A percentile compares a stretch with the other conserved stretches of the same genome.
phyloP scores from a whole-genome alignment of 2,888 invertebrate species.

The Drosophila prostipennis region DNA sequence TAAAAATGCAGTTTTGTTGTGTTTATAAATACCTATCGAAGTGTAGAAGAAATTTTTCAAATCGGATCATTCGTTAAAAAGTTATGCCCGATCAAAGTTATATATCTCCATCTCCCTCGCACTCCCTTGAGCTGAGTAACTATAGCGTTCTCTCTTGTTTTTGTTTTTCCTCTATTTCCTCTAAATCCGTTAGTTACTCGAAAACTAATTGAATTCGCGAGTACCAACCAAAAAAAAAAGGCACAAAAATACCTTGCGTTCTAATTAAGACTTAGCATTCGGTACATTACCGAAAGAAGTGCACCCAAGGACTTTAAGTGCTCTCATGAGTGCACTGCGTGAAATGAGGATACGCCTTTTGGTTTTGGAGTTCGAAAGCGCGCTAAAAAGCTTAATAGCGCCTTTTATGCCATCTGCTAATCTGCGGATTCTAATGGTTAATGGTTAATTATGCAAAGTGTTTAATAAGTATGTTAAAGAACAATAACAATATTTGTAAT shows the following conservation, averaged over 20 bases:
- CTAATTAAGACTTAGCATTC: slow-evolving; percentile 23
- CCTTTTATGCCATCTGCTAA: not conserved
- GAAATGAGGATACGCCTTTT: slow-evolving; percentile 22
- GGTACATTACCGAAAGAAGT: slow-evolving; percentile 26
- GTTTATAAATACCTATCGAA: too few species aligned
- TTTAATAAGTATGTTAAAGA: not conserved
- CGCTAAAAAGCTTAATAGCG: not conserved
- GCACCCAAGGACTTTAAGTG: slow-evolving; percentile 17
- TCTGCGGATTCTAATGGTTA: not conserved
- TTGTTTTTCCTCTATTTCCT: too few species aligned
- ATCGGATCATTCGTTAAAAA: too few species aligned
- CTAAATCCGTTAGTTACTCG: not conserved
- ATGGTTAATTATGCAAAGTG: not conserved
- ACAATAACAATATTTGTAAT: too few species aligned
- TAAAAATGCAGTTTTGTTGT: too few species aligned
- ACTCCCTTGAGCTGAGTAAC: too few species aligned
- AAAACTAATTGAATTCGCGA: slow-evolving; percentile 2
- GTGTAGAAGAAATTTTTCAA: too few species aligned
- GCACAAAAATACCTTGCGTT: slow-evolving; percentile 19
- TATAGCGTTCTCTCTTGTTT: too few species aligned
- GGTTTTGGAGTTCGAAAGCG: slow-evolving; percentile 17
- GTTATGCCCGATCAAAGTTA: too few species aligned
- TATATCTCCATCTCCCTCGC: too few species aligned
- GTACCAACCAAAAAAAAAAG: not conserved
- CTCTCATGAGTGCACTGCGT: slow-evolving; percentile 14